These are phyloP conservation scores for Drosophila sordidula DNA, from an alignment of 2,888 invertebrate genomes.

Conservation along the genomic window DNA sequence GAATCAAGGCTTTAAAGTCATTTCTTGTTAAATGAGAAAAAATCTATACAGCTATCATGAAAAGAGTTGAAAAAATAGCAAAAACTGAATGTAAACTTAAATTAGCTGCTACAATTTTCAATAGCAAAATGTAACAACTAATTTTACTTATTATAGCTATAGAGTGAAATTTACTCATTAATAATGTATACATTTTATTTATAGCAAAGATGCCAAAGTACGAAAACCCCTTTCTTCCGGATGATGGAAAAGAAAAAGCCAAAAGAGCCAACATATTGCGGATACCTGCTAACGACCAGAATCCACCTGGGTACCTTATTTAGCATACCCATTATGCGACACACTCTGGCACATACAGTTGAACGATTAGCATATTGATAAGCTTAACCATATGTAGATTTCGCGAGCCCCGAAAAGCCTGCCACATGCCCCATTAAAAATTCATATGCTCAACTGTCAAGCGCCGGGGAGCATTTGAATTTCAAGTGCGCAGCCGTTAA, in stretches of 20 bases:
- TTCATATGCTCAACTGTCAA: slow-evolving; percentile 74
- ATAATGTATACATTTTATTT: slow-evolving; percentile 3
- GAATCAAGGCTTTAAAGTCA: too few relatives aligned
- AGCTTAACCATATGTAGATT: slow-evolving; percentile 57
- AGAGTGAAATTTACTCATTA: neutral
- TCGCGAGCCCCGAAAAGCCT: slow-evolving; percentile 52
- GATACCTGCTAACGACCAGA: slow-evolving; percentile 27
- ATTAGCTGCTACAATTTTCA: neutral
- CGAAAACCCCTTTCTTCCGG: slow-evolving; percentile 8
- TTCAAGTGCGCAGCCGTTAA: slow-evolving; percentile 74
- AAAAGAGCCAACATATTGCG: neutral
- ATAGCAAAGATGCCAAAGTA: neutral
- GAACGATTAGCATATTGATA: slow-evolving; percentile 72
- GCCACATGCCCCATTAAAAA: slow-evolving; percentile 71
- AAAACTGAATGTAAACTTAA: too few relatives aligned
- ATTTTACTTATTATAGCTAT: neutral
- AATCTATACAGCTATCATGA: too few relatives aligned
- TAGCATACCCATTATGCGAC: slow-evolving; percentile 42
- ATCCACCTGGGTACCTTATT: slow-evolving; percentile 42
- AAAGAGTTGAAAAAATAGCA: too few relatives aligned
- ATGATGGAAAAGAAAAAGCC: slow-evolving; percentile 13
- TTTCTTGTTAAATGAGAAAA: too few relatives aligned
- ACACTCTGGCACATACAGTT: slow-evolving; percentile 1
- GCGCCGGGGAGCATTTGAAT: slow-evolving; percentile 64
- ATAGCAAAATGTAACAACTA: neutral